These are phyloP conservation scores for Mustela nigripes DNA, from an alignment of 2,113 vertebrate genomes.

Conservation along the genomic window DNA sequence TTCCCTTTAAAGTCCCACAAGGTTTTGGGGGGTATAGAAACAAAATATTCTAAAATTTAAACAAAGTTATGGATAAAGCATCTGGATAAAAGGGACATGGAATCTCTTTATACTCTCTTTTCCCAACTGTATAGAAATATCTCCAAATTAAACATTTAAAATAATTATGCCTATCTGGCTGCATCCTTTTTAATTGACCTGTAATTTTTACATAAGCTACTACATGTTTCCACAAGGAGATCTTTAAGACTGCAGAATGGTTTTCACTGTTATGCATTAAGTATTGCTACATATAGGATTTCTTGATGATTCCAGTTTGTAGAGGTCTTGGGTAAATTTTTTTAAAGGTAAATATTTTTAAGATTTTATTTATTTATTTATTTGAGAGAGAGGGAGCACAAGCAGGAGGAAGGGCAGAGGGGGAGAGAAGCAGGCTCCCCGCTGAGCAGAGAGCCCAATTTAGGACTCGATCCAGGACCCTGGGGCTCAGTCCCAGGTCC, in stretches of 20 bases:
- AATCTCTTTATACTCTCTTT: background rate
- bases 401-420: no score
- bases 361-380: no score
- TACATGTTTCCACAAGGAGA: background rate
- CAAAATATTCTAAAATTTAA: background rate
- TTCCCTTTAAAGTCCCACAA: slow-evolving; percentile 6
- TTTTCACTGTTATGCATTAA: background rate
- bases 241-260: background rate
- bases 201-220: background rate
- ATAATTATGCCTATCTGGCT: background rate
- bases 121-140: background rate
- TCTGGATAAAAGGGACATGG: background rate
- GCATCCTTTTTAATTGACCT: background rate
- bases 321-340: background rate
- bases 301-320: background rate
- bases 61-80: background rate
- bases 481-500: no score
- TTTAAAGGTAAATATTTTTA: background rate
- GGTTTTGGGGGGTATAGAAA: background rate
- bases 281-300: background rate
- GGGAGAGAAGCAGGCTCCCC: no score
- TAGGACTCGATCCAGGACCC: no score
- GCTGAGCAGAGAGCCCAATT: no score
- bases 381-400: no score
- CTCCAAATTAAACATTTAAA: background rate